Evolutionary conservation across 2,113 vertebrate species (phyloP).

Genomic region (Chloropsis cyanopogon): DNA sequence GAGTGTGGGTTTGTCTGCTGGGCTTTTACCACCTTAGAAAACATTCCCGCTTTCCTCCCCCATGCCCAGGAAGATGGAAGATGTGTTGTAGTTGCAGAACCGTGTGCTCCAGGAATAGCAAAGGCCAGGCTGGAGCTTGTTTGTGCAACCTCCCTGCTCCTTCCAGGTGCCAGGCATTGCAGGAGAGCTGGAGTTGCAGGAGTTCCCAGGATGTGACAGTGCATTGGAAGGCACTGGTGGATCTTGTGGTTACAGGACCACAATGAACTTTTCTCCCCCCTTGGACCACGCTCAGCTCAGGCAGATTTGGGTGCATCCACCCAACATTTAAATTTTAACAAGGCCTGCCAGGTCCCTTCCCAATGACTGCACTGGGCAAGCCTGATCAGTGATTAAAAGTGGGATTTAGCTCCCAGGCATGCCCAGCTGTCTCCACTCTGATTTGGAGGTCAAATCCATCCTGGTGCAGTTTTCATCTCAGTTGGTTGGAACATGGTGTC

Average conservation of each 20-base stretch:
- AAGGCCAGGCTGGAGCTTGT: not conserved
- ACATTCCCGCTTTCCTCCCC: not conserved
- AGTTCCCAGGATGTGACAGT: not conserved
- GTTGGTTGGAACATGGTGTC: accelerated
- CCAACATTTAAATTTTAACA: not conserved
- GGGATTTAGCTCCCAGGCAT: not conserved
- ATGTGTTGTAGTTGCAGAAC: not conserved
- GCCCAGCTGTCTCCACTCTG: not conserved
- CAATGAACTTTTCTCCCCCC: accelerated
- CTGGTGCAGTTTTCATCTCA: not conserved
- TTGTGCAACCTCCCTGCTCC: not conserved
- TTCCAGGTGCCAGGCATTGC: not conserved
- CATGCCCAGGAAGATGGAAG: not conserved
- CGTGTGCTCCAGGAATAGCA: not conserved
- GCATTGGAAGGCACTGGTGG: not conserved
- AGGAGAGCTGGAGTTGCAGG: not conserved
- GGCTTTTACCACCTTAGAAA: not conserved
- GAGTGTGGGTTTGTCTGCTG: not conserved
- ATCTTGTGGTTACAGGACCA: not conserved
- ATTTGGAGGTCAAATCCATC: not conserved
- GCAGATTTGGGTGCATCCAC: not conserved
- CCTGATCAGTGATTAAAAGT: not conserved
- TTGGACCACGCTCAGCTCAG: not conserved
- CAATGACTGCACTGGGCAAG: not conserved
- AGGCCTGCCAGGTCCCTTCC: not conserved